Base-by-base conservation (phyloP, 2,797 vertebrate genomes). In the Mus caroli region DNA sequence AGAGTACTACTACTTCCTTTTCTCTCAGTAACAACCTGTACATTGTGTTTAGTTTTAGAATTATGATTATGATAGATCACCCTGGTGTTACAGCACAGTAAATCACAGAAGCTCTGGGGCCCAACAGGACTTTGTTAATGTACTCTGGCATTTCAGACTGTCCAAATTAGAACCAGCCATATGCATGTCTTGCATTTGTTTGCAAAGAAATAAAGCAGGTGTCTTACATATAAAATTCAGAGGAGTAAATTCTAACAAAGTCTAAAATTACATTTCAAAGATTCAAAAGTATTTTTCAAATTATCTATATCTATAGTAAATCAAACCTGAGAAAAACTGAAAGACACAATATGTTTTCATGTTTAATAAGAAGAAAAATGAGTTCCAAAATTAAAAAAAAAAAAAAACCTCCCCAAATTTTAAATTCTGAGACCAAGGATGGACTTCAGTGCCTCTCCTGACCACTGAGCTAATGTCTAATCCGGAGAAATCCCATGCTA, bases 11-110 rank as follows among this genome's bases (percentile, higher is more conserved):
- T 19, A 93, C 71, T 58, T 76, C 1, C 91, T 96, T 95, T 96
- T 52, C 7, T 80, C 73, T 96, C 82, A 95, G 20, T 92, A 97
- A 96, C 20, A 92, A 17, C 91, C n/a, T 95, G 75, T 92, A 97
- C 9, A 86, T 64, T 46, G 58, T 95, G 98, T 98, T 97, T 95
- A 91, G 98, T 98, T 97, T 94, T 69, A 96, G 97, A 98, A 90
- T 31, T 96, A 43, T 92, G 94, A 89, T 56, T 94, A 71, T 91
- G 93, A 87, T 46, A 94, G 82, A 97, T 96, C 88, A 97, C 93
- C 91, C 50, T 93, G 60, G 50, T 89, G 60, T 97, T 98, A 95
- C n/a, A 98, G 90, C 13, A 40, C 88, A 97, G 92, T 97, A 97
- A 98, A 98, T 97, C 95, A 96, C 0, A 97, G 96, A 88, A 93